Evolutionary conservation across 2,888 invertebrate genomes (phyloP).

Genomic region (Monopis laevigella): DNA sequence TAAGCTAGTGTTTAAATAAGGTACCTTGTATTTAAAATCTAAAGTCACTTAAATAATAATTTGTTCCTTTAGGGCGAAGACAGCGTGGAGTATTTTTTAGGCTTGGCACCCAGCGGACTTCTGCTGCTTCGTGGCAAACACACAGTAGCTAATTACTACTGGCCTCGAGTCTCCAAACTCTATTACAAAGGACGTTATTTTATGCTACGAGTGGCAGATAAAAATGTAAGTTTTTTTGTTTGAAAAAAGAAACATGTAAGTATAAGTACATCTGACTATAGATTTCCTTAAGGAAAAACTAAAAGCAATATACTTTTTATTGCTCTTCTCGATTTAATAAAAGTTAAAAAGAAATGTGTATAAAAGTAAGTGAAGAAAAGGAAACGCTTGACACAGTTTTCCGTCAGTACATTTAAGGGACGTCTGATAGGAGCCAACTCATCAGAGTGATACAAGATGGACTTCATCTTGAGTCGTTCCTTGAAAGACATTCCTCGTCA

Average conservation of each 20-base stretch:
- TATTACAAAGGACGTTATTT: slow-evolving; percentile 97
- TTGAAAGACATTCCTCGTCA: slow-evolving; percentile 63
- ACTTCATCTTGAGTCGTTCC: slow-evolving; percentile 49
- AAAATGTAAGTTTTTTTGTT: slow-evolving; percentile 90
- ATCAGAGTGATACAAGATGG: slow-evolving; percentile 44
- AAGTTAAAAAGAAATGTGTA: too few relatives aligned
- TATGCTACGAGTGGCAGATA: slow-evolving; percentile 95
- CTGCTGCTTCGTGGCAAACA: slow-evolving; percentile 94
- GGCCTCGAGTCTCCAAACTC: slow-evolving; percentile 97
- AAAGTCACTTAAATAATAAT: neutral
- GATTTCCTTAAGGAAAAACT: too few relatives aligned
- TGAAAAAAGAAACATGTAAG: too few relatives aligned
- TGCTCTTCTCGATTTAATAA: too few relatives aligned
- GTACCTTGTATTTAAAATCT: too few relatives aligned
- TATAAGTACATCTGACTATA: too few relatives aligned
- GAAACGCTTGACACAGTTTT: slow-evolving; percentile 2
- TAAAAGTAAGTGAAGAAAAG: too few relatives aligned
- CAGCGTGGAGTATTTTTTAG: slow-evolving; percentile 95
- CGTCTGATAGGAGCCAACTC: neutral
- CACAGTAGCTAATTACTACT: slow-evolving; percentile 97
- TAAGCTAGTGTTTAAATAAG: too few relatives aligned
- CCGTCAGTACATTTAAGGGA: neutral
- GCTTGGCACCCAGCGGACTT: slow-evolving; percentile 94
- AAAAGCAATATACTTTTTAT: too few relatives aligned
- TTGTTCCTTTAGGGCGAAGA: slow-evolving; percentile 85